A percentile compares a stretch with the other conserved stretches of the same genome.
Evolutionary conservation across 2,113 vertebrate genomes (phyloP).

Genomic region (Aramus guarauna): DNA sequence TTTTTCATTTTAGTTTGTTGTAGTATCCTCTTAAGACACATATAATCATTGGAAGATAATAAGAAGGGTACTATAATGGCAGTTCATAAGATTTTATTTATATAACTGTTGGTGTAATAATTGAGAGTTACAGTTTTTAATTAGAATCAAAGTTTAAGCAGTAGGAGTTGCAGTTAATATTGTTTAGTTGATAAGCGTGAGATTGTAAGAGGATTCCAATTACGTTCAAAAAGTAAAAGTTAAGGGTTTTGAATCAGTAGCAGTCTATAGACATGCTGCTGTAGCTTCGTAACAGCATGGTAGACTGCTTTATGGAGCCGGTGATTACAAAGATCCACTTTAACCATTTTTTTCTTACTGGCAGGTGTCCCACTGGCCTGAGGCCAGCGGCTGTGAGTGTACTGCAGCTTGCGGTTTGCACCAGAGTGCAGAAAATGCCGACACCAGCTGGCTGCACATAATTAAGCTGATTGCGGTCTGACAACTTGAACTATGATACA

Average conservation of each 20-base stretch:
- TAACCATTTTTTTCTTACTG: conserved; percentile 71
- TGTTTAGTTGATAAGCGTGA: background rate
- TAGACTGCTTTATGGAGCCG: conserved; percentile 62
- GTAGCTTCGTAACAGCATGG: conserved; percentile 26
- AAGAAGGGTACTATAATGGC: background rate
- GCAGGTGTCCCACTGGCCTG: conserved; percentile 72
- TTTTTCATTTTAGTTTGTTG: background rate
- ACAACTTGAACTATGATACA: conserved; percentile 63
- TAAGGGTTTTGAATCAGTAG: background rate
- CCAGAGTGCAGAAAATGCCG: conserved; percentile 68
- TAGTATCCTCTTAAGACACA: background rate
- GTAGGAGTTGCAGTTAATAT: background rate
- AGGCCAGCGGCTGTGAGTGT: conserved; percentile 65
- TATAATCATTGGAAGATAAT: background rate
- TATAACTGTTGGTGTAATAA: background rate
- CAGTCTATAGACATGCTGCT: conserved; percentile 22
- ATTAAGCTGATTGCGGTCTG: conserved; percentile 72
- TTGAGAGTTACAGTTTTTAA: background rate
- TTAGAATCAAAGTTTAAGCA: background rate
- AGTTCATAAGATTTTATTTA: background rate
- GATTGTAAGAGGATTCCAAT: background rate
- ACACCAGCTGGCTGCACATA: conserved; percentile 72
- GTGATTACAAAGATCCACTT: conserved; percentile 70
- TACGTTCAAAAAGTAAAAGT: background rate
- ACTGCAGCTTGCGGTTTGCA: conserved; percentile 65